A percentile compares a stretch with the other conserved stretches of the same genome.
These are phyloP conservation scores for Pungitius pungitius DNA, from an alignment of 2,113 vertebrate genomes.

Conservation along the genomic window DNA sequence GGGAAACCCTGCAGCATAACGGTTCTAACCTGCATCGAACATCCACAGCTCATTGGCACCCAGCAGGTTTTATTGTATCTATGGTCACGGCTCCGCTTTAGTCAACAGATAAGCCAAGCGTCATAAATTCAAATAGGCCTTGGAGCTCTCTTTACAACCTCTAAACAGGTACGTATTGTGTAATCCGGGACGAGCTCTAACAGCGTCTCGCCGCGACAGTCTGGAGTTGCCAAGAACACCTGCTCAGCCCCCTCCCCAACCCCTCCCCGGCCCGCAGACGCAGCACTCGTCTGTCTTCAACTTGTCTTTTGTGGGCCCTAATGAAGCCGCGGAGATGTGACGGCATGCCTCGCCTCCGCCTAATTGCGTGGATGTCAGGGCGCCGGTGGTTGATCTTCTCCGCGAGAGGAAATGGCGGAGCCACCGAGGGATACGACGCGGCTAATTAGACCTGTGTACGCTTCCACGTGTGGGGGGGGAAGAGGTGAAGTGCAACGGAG, in stretches of 20 bases:
- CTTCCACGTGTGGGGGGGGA: slow-evolving; percentile 38
- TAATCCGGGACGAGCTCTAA: slow-evolving; percentile 54
- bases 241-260: slow-evolving; percentile 45
- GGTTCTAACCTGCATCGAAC: neutral
- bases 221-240: slow-evolving; percentile 58
- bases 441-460: slow-evolving; percentile 61
- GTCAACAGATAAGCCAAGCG: slow-evolving; percentile 14
- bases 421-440: slow-evolving; percentile 58
- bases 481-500: slow-evolving; percentile 5
- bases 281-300: slow-evolving; percentile 49
- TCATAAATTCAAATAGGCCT: slow-evolving; percentile 22
- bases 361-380: slow-evolving; percentile 67
- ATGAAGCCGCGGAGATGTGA: slow-evolving; percentile 60
- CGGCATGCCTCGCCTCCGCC: slow-evolving; percentile 53
- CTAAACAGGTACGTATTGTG: slow-evolving; percentile 35
- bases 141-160: slow-evolving; percentile 32
- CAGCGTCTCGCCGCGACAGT: slow-evolving; percentile 42
- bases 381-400: slow-evolving; percentile 58
- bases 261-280: slow-evolving; percentile 44
- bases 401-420: slow-evolving; percentile 56
- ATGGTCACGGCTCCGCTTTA: neutral
- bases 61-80: slow-evolving; percentile 5
- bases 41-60: neutral
- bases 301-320: slow-evolving; percentile 46
- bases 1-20: neutral